Conservation (phyloP, 2,113 vertebrate species). For the Benitochromis conjunctus region DNA sequence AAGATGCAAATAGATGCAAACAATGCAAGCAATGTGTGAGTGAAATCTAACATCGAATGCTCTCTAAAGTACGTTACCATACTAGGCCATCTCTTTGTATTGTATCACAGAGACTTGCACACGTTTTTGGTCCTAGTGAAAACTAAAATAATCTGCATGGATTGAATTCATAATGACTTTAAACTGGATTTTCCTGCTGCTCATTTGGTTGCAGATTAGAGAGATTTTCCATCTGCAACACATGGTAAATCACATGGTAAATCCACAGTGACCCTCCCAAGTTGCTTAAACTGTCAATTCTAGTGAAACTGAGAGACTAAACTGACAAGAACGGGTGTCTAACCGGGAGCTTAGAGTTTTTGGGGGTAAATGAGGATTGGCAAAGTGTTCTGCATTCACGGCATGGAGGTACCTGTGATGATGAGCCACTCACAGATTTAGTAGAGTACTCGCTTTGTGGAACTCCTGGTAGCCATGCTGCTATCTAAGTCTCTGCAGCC, state of each 20-base stretch:
- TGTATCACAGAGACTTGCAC: neutral
- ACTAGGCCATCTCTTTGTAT: neutral
- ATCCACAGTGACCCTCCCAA: slow-evolving; percentile 15
- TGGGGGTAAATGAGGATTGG: slow-evolving; percentile 4
- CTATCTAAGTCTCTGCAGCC: neutral
- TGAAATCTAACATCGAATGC: neutral
- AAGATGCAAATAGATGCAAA: neutral
- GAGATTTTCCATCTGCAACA: slow-evolving; percentile 45
- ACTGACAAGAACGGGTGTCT: neutral
- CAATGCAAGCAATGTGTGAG: neutral
- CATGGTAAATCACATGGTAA: slow-evolving; percentile 12
- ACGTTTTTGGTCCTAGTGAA: neutral
- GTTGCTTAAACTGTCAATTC: neutral
- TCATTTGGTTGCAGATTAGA: slow-evolving; percentile 19
- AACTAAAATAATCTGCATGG: slow-evolving; percentile 30
- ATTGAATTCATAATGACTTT: slow-evolving; percentile 11
- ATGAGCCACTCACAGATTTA: slow-evolving; percentile 19
- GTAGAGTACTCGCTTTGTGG: neutral
- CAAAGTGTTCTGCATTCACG: neutral
- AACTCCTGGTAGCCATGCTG: neutral
- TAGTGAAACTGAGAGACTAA: neutral
- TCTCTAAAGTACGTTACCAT: neutral
- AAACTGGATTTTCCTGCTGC: slow-evolving; percentile 26
- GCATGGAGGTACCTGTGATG: slow-evolving; percentile 20
- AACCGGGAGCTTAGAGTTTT: neutral